Conservation (phyloP, 2,113 vertebrate species). For the Otolemur garnettii region DNA sequence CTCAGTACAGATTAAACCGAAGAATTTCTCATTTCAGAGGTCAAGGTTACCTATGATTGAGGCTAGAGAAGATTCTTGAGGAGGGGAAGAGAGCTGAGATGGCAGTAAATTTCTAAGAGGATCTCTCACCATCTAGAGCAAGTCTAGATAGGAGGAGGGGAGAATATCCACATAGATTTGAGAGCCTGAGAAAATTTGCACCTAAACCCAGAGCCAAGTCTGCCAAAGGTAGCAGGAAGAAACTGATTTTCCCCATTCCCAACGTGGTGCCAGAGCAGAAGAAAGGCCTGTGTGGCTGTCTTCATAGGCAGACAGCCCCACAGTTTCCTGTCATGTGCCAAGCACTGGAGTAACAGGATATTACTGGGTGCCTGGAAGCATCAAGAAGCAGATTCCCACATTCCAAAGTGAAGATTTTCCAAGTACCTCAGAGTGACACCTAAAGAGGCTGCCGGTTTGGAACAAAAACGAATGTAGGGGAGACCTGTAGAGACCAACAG, state of each 20-base stretch:
- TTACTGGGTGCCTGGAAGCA: neutral
- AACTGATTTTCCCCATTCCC: neutral
- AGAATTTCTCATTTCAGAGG: neutral
- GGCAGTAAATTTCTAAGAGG: neutral
- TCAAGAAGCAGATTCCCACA: neutral
- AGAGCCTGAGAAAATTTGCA: neutral
- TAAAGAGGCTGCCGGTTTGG: neutral
- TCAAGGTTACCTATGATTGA: neutral
- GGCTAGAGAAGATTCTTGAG: neutral
- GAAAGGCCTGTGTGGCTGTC: neutral
- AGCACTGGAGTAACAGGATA: neutral
- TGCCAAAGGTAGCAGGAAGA: neutral
- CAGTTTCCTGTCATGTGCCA: neutral
- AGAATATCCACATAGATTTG: neutral
- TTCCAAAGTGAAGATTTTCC: neutral
- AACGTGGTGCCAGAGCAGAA: neutral
- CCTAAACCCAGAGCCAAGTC: neutral
- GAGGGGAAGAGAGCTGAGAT: neutral
- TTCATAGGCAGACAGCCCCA: neutral
- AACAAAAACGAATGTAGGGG: neutral
- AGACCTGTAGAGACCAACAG: neutral
- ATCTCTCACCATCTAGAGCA: neutral
- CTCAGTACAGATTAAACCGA: neutral
- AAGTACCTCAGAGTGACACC: neutral
- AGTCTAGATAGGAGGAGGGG: neutral